Evolutionary conservation across 1,140 invertebrate genomes (phyloP), one percentile per base, ranked within the genome.

Genomic region (Cydia amplana): DNA sequence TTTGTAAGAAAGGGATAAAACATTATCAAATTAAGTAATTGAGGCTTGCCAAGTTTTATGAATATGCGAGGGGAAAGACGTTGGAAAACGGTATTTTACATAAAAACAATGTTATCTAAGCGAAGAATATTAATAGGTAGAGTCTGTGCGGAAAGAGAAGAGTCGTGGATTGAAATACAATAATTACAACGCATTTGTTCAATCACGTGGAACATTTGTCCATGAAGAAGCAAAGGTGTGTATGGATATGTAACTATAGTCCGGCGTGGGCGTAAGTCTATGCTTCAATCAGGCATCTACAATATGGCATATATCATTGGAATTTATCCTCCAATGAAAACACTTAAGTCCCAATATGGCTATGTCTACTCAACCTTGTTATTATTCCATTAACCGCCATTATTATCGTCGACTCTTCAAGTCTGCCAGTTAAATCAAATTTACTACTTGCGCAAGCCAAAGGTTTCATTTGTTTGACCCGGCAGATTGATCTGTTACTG

Each of bases 241-340:
- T 67, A 36, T 70, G 5, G n/a, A 36, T 36, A 18, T 36, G 65
- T 43, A 70, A 70, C 32, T 70, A 18, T 51, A 43, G 32, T 70
- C n/a, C 65, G 32, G 32, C 32, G 65, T 70, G 65, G 65, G 65
- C 4, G 65, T 70, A 70, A 70, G 2, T 23, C 20, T 23, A 23
- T 40, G 65, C 65, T 70, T 70, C 65, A 70, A 32, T 40, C 65
- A 70, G 65, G 32, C 43, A 70, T 70, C 65, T 18, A 70, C n/a
- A 70, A 43, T 70, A 36, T 20, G 32, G 65, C 65, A 70, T 70
- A 18, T 70, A 70, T 43, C 65, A 70, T 70, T 32, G 32, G 32
- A 65, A 65, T 65, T 65, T 65, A 65, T 65, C 25, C 23, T 65
- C 64, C 23, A 65, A 65, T 36, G 64, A 70, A 40, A 23, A 70